Evolutionary conservation across 2,113 vertebrate species (phyloP), one percentile per base, ranked within the genome.

Genomic region (Polypterus senegalus): DNA sequence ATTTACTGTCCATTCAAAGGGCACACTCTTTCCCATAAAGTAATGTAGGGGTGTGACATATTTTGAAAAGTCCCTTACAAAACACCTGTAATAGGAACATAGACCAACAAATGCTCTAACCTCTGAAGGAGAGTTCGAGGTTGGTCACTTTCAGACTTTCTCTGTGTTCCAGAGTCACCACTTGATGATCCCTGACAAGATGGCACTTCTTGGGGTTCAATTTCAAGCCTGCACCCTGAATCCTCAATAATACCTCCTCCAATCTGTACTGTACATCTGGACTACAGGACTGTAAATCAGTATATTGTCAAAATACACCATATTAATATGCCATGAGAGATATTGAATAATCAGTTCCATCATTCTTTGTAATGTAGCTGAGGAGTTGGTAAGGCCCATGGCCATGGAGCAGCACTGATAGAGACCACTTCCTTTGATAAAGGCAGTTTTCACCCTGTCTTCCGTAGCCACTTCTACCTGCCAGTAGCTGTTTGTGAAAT

Each of bases 61-160:
- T 4, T 7, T 4, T 46, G 63, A 45, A 63, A 58, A 65, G 4
- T 57, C 58, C 8, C 48, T 51, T 5, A 70, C n/a, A 49, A 70
- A 67, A 5, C 53, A 55, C 9, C 58, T 5, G 6, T 64, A 64
- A 9, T 64, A 70, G 5, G 61, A 70, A 9, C 63, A 65, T 5
- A 65, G 46, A 6, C 63, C 63, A 5, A 65, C 6, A 55, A 67
- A 67, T 51, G 63, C 66, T 65, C 53, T 53, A 4, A 65, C 66
- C 11, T 67, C 63, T n/a, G 66, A 63, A 5, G 63, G 1, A 4
- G 66, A 54, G 2, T 3, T 9, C 9, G 58, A 63, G 1, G 11
- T 57, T 47, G 66, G 59, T 64, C 61, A 70, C 4, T 8, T 9
- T 4, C 5, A 5, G 48, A 65, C 62, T 47, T 49, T 58, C 7